phyloP scores from a whole-genome alignment of 92 coral and sea anemone species.

The Palythoa heliodiscus region DNA sequence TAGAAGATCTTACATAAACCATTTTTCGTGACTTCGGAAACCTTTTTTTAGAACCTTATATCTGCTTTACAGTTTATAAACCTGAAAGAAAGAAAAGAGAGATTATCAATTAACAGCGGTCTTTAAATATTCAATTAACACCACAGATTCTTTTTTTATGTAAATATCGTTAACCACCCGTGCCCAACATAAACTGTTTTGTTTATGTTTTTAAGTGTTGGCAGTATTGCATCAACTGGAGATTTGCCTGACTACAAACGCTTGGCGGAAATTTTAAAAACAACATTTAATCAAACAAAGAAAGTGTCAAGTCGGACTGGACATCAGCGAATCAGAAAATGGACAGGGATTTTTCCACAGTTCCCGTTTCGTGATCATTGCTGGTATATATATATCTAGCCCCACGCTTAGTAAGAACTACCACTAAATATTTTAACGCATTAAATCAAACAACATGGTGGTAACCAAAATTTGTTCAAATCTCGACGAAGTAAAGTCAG shows the following conservation, averaged over 20 bases:
- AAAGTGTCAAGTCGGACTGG: background rate
- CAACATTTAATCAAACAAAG: background rate
- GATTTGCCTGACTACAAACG: background rate
- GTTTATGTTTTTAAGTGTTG: background rate
- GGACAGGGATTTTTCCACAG: background rate
- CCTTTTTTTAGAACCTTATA: background rate
- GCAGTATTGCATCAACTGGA: background rate
- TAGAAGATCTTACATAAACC: background rate
- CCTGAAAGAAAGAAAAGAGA: background rate
- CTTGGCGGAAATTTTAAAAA: background rate
- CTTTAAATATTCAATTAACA: background rate
- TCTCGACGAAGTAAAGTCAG: background rate
- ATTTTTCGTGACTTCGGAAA: background rate
- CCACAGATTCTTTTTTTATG: background rate
- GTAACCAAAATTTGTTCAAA: background rate
- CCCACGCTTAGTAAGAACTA: background rate
- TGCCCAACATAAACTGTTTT: background rate
- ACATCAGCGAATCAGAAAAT: background rate
- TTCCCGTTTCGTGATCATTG: background rate
- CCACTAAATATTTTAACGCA: background rate
- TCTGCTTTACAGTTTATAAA: background rate
- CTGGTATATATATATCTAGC: background rate
- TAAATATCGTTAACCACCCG: background rate
- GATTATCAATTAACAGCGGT: background rate
- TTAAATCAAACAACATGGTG: conserved; percentile 11